These are phyloP conservation scores for Drosophila macrospina DNA, from an alignment of 2,888 invertebrate genomes.

Conservation along the genomic window DNA sequence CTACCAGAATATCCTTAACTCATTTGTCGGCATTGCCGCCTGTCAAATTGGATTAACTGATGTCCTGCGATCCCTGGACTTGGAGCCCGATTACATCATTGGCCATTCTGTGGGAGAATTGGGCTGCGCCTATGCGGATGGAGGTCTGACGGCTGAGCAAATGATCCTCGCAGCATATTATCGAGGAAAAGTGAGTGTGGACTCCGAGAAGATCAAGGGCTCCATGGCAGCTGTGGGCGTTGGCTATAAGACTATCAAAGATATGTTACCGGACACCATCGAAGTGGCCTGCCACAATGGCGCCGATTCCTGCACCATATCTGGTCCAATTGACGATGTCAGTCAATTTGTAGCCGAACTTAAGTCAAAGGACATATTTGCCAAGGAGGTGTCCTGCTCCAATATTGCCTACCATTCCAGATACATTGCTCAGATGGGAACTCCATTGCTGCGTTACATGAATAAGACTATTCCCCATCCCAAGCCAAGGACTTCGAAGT, in stretches of 20 bases:
- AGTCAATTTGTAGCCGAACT: slow-evolving; percentile 89
- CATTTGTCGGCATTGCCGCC: slow-evolving; percentile 91
- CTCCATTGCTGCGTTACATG: slow-evolving; percentile 88
- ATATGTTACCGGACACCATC: slow-evolving; percentile 90
- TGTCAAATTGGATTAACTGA: slow-evolving; percentile 89
- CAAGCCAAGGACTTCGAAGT: slow-evolving; percentile 89
- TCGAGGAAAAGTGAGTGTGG: slow-evolving; percentile 91
- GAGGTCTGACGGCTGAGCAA: slow-evolving; percentile 94
- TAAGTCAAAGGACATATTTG: slow-evolving; percentile 90
- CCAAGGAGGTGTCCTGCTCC: slow-evolving; percentile 93
- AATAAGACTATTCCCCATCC: slow-evolving; percentile 88
- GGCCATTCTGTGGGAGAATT: slow-evolving; percentile 98
- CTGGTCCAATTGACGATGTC: slow-evolving; percentile 91
- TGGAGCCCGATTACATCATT: slow-evolving; percentile 91
- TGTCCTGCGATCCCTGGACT: slow-evolving; percentile 87
- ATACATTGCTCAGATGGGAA: slow-evolving; percentile 90
- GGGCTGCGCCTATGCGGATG: slow-evolving; percentile 98
- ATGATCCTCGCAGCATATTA: slow-evolving; percentile 94
- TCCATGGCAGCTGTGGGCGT: slow-evolving; percentile 96
- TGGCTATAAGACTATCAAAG: slow-evolving; percentile 87
- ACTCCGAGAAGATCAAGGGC: slow-evolving; percentile 89
- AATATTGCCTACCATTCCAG: slow-evolving; percentile 96
- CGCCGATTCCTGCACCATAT: slow-evolving; percentile 94
- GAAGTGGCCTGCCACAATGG: slow-evolving; percentile 96
- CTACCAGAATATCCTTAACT: slow-evolving; percentile 89